These are phyloP conservation scores for Cheilosia variabilis DNA, from an alignment of 2,888 invertebrate genomes.

Conservation along the genomic window DNA sequence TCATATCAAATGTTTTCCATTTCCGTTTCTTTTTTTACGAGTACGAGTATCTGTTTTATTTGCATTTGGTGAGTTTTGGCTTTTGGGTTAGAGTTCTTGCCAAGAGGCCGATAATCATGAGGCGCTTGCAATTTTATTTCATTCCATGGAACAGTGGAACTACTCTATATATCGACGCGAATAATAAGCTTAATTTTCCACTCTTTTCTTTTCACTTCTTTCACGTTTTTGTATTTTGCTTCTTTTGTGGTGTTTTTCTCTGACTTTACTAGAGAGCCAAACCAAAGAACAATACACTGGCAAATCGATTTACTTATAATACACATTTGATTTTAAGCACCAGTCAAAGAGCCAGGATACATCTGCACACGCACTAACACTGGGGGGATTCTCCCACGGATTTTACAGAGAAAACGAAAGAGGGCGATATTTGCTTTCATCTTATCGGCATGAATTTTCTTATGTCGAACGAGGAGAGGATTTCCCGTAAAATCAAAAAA, in stretches of 20 bases:
- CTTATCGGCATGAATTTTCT: conserved; percentile 33
- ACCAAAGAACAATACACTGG: conserved; percentile 69
- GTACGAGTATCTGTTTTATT: conserved; percentile 40
- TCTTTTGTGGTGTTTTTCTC: conserved; percentile 49
- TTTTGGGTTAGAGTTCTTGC: conserved; percentile 36
- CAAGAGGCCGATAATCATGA: conserved; percentile 44
- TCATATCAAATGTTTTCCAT: conserved; percentile 41
- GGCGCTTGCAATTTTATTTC: conserved; percentile 59
- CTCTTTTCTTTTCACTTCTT: conserved; percentile 42
- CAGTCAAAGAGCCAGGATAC: conserved; percentile 23
- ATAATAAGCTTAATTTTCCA: conserved; percentile 67
- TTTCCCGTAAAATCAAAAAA: conserved; percentile 2
- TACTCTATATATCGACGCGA: conserved; percentile 43
- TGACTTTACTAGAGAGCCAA: conserved; percentile 50
- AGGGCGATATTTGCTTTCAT: conserved; percentile 44
- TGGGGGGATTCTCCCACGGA: conserved; percentile 35
- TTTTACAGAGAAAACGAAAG: conserved; percentile 50
- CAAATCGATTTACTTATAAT: conserved; percentile 72
- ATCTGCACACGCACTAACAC: conserved; percentile 61
- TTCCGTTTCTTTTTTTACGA: conserved; percentile 20
- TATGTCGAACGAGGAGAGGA: not conserved
- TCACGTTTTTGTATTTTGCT: conserved; percentile 30
- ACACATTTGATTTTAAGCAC: conserved; percentile 71
- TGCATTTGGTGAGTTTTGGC: conserved; percentile 35
- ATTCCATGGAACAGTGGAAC: conserved; percentile 26